Base-by-base conservation (phyloP, 2,113 vertebrate genomes). In the Myotis brandtii region DNA sequence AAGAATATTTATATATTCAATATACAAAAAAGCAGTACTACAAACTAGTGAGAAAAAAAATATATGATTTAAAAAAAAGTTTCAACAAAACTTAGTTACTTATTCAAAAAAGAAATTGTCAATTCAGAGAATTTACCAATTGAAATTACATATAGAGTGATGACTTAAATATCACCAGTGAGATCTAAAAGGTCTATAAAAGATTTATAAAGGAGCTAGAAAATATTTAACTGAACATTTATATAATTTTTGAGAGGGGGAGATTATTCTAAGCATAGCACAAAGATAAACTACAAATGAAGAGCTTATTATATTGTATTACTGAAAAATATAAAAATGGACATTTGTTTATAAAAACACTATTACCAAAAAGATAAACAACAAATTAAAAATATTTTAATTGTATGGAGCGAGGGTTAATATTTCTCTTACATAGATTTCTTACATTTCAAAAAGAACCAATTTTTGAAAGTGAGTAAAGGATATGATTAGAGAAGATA, bases 311-410 rank as follows among this genome's bases (percentile, higher is more conserved):
- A 50, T 56, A 81, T 81, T 84, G 81, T 88, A 77, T 85, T 82
- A 83, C 14, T 93, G 16, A 72, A 62, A 94, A 91, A 82, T 87
- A 67, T 59, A 80, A 91, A 91, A 88, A 40, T 27, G 5, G 66
- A n/a, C 9, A 76, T 62, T 27, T 69, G 12, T 79, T 73, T 9
- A 25, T 56, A 84, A 95, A 56, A 95, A 73, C 0, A 54, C 13
- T 43, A 12, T 73, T 64, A 86, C 89, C 14, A 89, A 90, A 90
- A 87, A 75, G 6, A 23, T 46, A 73, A n/a, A 64, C 67, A 50
- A 70, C 17, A 86, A 50, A 50, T 54, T 82, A 37, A 3, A 30
- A 69, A 1, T 76, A 67, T 69, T 27, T 69, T 16, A 69, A 43
- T 2, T n/a, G 13, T 54, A 32, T 34, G 54, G 5, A 2, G 37